phyloP scores from a whole-genome alignment of 2,888 invertebrate species.

The Melanargia galathea region DNA sequence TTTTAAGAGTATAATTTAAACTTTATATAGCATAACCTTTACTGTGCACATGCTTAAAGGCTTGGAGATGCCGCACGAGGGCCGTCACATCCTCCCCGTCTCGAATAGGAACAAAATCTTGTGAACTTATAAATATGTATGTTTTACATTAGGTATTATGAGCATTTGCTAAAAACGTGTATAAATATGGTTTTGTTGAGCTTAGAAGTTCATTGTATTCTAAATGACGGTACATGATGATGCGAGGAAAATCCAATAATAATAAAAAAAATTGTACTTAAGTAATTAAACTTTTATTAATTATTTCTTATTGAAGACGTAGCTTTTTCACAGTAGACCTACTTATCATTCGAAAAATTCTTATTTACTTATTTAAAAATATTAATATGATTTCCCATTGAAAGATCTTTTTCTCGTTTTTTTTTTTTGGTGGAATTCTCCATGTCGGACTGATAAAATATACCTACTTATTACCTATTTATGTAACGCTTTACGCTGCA shows the following conservation, averaged over 20 bases:
- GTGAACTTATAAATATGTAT: constrained; percentile 40
- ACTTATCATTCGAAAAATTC: no score
- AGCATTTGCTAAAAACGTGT: constrained; percentile 3
- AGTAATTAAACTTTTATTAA: background rate
- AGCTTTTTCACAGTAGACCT: no score
- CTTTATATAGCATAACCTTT: constrained; percentile 43
- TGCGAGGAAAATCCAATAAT: background rate
- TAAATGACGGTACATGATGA: background rate
- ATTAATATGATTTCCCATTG: no score
- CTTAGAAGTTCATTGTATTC: constrained; percentile 6
- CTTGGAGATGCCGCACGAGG: constrained; percentile 58
- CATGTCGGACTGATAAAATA: no score
- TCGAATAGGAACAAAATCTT: constrained; percentile 59
- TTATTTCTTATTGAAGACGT: no score
- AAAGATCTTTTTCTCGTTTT: no score
- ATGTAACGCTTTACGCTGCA: no score
- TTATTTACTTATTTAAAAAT: no score
- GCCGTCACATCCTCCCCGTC: constrained; percentile 67
- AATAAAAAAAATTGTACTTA: background rate
- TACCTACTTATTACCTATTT: no score
- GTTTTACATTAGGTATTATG: constrained; percentile 9
- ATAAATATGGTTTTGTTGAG: constrained; percentile 4
- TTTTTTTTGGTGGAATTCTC: no score
- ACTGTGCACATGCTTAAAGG: constrained; percentile 44
- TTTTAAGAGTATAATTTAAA: no score